phyloP scores from a whole-genome alignment of 2,797 vertebrate species.

The Galagoides demidoff region DNA sequence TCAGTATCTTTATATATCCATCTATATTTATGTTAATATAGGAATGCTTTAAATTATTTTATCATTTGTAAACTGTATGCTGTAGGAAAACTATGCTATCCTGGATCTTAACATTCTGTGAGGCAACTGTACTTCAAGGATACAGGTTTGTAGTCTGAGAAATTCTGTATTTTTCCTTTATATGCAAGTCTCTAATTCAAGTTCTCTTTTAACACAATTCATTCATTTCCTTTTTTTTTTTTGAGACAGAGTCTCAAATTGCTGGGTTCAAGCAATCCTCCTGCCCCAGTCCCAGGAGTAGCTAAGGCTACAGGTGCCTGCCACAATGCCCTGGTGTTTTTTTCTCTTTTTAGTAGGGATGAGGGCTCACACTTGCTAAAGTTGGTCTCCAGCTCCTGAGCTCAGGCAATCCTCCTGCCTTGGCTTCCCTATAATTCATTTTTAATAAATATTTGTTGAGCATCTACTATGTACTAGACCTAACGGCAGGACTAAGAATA shows the following conservation, averaged over 20 bases:
- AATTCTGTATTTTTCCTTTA: constrained; percentile 35
- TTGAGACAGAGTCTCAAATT: too few species aligned
- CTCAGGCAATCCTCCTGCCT: too few species aligned
- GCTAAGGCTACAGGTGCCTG: too few species aligned
- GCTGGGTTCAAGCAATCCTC: too few species aligned
- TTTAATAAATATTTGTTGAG: constrained; percentile 41
- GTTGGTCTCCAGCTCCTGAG: too few species aligned
- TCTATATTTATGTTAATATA: constrained; percentile 25
- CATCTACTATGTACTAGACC: not conserved
- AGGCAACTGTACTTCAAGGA: not conserved
- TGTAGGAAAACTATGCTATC: not conserved
- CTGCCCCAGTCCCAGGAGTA: too few species aligned
- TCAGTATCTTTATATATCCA: not conserved
- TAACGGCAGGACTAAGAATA: not conserved
- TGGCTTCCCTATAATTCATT: not conserved
- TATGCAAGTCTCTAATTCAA: not conserved
- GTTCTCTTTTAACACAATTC: constrained; percentile 2
- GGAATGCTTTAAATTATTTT: constrained; percentile 24
- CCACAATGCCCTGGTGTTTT: too few species aligned
- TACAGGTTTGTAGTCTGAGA: not conserved
- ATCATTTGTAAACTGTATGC: constrained; percentile 25
- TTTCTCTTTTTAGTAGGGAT: too few species aligned
- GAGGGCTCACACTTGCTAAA: too few species aligned
- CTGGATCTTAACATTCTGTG: not conserved
- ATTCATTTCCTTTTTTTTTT: not conserved